Conservation (phyloP, 2,797 vertebrate genomes). For the Dendrocincla fuliginosa region DNA sequence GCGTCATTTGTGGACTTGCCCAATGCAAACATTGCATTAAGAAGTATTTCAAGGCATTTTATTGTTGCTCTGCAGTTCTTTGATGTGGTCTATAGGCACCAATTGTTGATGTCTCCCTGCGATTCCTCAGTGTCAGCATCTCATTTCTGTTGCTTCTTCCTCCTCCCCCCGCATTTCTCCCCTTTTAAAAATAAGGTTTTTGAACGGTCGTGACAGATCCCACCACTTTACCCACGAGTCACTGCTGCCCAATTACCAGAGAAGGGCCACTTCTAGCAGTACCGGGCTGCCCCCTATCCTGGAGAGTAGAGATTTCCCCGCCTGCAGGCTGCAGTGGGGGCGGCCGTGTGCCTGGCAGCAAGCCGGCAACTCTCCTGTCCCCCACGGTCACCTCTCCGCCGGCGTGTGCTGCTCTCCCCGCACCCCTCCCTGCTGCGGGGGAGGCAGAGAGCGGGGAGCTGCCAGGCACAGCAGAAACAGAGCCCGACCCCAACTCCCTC, state of each 20-base stretch:
- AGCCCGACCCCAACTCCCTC: neutral
- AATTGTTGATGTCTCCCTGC: neutral
- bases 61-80: neutral
- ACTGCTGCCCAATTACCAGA: neutral
- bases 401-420: neutral
- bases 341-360: neutral
- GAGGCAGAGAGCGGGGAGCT: neutral
- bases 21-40: neutral
- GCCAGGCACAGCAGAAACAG: neutral
- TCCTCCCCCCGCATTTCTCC: neutral
- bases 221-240: neutral
- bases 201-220: neutral
- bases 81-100: conserved; percentile 17
- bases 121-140: neutral
- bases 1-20: neutral
- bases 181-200: neutral
- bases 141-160: neutral
- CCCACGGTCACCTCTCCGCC: neutral
- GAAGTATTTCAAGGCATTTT: conserved; percentile 8
- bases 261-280: neutral
- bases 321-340: neutral
- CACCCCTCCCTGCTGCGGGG: neutral
- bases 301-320: neutral
- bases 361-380: neutral
- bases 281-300: neutral